A percentile compares a stretch with the other conserved stretches of the same genome.
phyloP scores from a whole-genome alignment of 2,113 vertebrate species.

The Sorex fumeus region DNA sequence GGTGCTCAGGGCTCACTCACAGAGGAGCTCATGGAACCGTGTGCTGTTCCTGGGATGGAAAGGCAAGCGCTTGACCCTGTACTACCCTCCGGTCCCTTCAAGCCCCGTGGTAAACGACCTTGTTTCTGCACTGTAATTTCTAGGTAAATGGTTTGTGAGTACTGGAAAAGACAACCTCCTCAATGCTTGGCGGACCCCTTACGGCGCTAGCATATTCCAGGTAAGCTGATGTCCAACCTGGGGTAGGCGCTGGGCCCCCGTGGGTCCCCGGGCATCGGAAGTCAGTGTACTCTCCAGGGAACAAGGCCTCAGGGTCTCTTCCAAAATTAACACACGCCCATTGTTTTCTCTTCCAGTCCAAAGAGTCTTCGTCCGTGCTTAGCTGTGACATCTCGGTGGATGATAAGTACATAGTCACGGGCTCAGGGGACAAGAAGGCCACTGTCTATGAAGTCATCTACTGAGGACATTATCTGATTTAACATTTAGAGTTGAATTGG shows the following conservation, averaged over 20 bases:
- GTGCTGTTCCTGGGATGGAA: too few species aligned
- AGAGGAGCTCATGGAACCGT: too few species aligned
- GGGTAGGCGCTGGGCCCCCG: not conserved
- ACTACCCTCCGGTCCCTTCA: too few species aligned
- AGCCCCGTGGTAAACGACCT: too few species aligned
- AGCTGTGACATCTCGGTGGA: slow-evolving; percentile 94
- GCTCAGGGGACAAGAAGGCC: slow-evolving; percentile 94
- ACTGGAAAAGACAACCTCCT: slow-evolving; percentile 98
- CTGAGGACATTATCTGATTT: slow-evolving; percentile 88
- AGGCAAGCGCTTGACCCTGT: too few species aligned
- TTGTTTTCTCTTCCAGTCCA: slow-evolving; percentile 89
- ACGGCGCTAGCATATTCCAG: slow-evolving; percentile 99
- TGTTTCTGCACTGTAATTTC: slow-evolving; percentile 65
- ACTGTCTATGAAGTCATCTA: slow-evolving; percentile 95
- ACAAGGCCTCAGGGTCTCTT: not conserved
- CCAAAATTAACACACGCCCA: not conserved
- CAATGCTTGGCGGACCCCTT: slow-evolving; percentile 99
- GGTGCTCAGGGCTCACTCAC: too few species aligned
- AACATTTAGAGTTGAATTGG: slow-evolving; percentile 88
- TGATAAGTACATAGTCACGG: slow-evolving; percentile 94
- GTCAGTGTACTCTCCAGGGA: not conserved
- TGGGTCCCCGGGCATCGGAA: not conserved
- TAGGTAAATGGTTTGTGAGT: slow-evolving; percentile 94
- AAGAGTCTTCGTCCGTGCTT: slow-evolving; percentile 93
- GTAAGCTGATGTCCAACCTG: slow-evolving; percentile 87